Percentiles rank a stretch among this genome's conserved stretches.
These are phyloP conservation scores for Physocephala rufipes DNA, from an alignment of 2,888 invertebrate species.

Conservation along the genomic window DNA sequence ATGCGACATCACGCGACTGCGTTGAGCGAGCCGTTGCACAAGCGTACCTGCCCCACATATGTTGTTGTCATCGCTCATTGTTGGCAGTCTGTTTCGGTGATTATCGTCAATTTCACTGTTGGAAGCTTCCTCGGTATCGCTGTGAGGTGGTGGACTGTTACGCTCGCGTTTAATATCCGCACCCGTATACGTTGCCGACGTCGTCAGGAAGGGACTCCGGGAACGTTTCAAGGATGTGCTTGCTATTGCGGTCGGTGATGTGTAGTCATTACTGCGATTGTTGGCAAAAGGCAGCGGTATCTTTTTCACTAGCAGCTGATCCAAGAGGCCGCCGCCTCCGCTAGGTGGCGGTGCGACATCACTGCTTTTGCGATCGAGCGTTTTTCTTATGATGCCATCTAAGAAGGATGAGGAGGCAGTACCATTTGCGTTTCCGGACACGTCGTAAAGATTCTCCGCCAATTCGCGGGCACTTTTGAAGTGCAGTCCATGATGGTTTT, in stretches of 20 bases:
- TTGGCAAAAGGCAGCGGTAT: conserved; percentile 61
- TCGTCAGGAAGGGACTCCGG: conserved; percentile 56
- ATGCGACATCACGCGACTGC: conserved; percentile 57
- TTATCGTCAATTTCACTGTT: conserved; percentile 49
- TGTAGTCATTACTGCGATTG: conserved; percentile 55
- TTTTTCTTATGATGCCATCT: conserved; percentile 85
- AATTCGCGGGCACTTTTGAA: conserved; percentile 70
- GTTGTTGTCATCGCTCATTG: conserved; percentile 42
- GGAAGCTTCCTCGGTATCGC: conserved; percentile 45
- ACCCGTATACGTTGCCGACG: conserved; percentile 49
- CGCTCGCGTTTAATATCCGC: conserved; percentile 71
- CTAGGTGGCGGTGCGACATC: conserved; percentile 55
- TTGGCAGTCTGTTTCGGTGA: conserved; percentile 48
- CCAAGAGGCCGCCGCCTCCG: conserved; percentile 70
- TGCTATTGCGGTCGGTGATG: conserved; percentile 39
- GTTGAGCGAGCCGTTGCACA: conserved; percentile 32
- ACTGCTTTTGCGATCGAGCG: conserved; percentile 73
- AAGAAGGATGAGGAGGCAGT: conserved; percentile 69
- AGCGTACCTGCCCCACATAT: conserved; percentile 25
- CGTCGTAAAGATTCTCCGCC: conserved; percentile 73
- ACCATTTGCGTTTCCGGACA: conserved; percentile 73
- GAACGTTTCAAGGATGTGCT: conserved; percentile 53
- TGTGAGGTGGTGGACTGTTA: conserved; percentile 52
- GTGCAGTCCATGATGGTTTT: conserved; percentile 44
- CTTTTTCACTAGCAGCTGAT: conserved; percentile 73